These are phyloP conservation scores for Eupithecia centaureata DNA, from an alignment of 2,888 invertebrate species.

Conservation along the genomic window DNA sequence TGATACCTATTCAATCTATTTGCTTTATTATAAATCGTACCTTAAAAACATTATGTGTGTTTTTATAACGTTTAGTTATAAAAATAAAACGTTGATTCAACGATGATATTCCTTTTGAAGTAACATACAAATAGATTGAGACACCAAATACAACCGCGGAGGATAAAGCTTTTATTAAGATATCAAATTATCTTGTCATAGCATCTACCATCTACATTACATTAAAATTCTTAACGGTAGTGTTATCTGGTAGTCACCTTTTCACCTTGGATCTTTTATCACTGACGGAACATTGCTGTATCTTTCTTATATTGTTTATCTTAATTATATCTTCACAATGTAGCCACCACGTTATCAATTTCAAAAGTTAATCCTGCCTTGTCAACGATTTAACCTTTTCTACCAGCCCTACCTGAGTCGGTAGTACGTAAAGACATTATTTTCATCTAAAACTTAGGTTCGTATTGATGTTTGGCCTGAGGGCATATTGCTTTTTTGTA, in stretches of 20 bases:
- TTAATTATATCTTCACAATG: constrained; percentile 37
- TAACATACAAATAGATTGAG: constrained; percentile 30
- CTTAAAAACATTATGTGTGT: not conserved
- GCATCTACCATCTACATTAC: constrained; percentile 25
- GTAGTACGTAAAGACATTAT: not conserved
- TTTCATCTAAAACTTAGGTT: not conserved
- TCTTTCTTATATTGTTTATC: constrained; percentile 39
- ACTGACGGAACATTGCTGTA: constrained; percentile 31
- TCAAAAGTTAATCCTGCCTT: not conserved
- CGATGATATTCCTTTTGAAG: constrained; percentile 27
- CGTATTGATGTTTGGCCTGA: not conserved
- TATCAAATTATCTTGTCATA: constrained; percentile 36
- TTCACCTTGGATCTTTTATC: constrained; percentile 37
- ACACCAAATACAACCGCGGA: constrained; percentile 23
- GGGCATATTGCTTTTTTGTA: constrained; percentile 3
- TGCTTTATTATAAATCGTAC: not conserved
- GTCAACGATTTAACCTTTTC: not conserved
- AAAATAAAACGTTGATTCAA: constrained; percentile 8
- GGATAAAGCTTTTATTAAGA: constrained; percentile 31
- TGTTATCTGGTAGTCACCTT: constrained; percentile 40
- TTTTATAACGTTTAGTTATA: no score
- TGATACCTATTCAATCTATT: not conserved
- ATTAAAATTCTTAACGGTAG: constrained; percentile 41
- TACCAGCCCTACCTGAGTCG: not conserved
- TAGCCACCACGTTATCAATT: constrained; percentile 4